These are phyloP conservation scores for Rachycentron canadum DNA, from an alignment of 2,797 vertebrate genomes.

Conservation along the genomic window DNA sequence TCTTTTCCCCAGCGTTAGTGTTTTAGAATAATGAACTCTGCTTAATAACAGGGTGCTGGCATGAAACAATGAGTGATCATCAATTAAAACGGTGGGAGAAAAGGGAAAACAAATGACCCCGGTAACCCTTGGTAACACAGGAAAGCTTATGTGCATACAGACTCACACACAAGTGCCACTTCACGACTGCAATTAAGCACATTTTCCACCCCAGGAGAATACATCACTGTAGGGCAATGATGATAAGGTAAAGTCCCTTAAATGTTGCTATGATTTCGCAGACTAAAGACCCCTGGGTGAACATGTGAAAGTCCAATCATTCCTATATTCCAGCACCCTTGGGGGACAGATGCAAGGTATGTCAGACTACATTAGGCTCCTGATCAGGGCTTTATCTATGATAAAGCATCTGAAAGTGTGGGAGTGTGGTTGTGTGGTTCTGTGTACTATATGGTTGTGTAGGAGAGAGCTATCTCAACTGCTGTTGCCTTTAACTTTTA, in stretches of 20 bases:
- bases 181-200: slow-evolving; percentile 75
- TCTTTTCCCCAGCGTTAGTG: slow-evolving; percentile 58
- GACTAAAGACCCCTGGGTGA: slow-evolving; percentile 74
- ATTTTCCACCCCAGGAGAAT: slow-evolving; percentile 65
- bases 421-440: neutral
- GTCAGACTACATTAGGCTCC: slow-evolving; percentile 46
- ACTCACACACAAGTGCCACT: slow-evolving; percentile 11
- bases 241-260: slow-evolving; percentile 71
- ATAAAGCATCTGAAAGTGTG: slow-evolving; percentile 34
- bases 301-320: slow-evolving; percentile 63
- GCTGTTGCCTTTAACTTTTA: slow-evolving; percentile 14
- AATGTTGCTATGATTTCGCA: slow-evolving; percentile 68
- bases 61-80: slow-evolving; percentile 80
- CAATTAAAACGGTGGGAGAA: slow-evolving; percentile 71
- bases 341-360: slow-evolving; percentile 38
- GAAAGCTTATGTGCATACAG: slow-evolving; percentile 20
- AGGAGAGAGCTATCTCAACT: neutral
- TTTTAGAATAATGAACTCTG: slow-evolving; percentile 77
- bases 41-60: slow-evolving; percentile 75
- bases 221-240: slow-evolving; percentile 55
- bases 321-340: slow-evolving; percentile 65
- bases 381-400: slow-evolving; percentile 50
- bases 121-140: slow-evolving; percentile 55
- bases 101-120: slow-evolving; percentile 75
- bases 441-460: neutral